These are phyloP conservation scores for Loripinus fragilis DNA, from an alignment of 2,888 invertebrate species.

Conservation along the genomic window DNA sequence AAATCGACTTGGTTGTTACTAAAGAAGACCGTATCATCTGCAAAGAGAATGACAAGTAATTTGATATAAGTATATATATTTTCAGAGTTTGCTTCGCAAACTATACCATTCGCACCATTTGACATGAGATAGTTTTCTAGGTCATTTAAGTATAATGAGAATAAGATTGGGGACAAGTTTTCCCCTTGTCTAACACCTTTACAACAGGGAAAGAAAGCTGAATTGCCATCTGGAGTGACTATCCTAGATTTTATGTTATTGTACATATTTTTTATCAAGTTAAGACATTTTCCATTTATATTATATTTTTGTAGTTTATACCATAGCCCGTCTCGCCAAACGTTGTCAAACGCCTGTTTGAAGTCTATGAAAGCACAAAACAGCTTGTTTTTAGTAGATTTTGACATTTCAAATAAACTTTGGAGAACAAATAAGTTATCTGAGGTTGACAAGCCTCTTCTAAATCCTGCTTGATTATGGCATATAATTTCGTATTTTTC, in stretches of 20 bases:
- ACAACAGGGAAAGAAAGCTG: background rate
- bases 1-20: background rate
- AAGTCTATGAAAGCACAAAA: too few relatives aligned
- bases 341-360: too few relatives aligned
- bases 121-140: background rate
- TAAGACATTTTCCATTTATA: too few relatives aligned
- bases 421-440: too few relatives aligned
- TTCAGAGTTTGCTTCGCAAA: background rate
- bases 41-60: background rate
- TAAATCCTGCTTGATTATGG: too few relatives aligned
- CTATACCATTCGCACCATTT: background rate
- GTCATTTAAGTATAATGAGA: background rate
- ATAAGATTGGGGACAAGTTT: background rate
- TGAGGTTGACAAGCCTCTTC: too few relatives aligned
- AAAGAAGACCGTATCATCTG: background rate
- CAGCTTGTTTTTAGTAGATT: too few relatives aligned
- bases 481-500: too few relatives aligned
- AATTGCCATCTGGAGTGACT: background rate
- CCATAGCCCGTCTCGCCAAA: too few relatives aligned
- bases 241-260: background rate
- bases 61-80: background rate
- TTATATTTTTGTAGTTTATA: too few relatives aligned
- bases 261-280: too few relatives aligned
- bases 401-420: too few relatives aligned
- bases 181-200: background rate